Evolutionary conservation across 2,888 invertebrate species (phyloP), one percentile per base, ranked within the genome.

Genomic region (Phyto melanocephala): DNA sequence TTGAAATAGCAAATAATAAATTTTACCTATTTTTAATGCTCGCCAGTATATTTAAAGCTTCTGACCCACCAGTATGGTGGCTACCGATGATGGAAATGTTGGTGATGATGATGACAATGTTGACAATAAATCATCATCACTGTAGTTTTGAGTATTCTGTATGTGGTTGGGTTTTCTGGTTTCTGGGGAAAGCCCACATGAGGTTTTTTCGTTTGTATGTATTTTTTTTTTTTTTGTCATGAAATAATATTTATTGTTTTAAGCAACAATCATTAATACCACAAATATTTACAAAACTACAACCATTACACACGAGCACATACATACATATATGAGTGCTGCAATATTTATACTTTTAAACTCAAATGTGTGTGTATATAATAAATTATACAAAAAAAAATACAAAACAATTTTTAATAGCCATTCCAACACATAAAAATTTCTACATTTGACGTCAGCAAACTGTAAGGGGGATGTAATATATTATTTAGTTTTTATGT

Each of bases 231-330:
- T 15, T 15, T n/a, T 42, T 56, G 47, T 56, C 24, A 56, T 35
- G 15, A 35, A 75, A 79, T 47, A 76, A 76, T 76, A 82, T 82
- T 82, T 82, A 82, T 82, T 82, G 71, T 76, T 82, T 33, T 20
- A 75, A 68, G 81, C 62, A 75, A 80, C 78, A 84, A 67, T 75
- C 65, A 71, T 81, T 67, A 45, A 58, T 70, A 68, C 63, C 80
- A 68, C 71, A 68, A 45, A 70, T 40, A 40, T 40, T 37, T 37
- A 60, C 40, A 60, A 33, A 24, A 10, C 22, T 4, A 50, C 6
- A 50, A 6, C 1, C 47, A 20, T n/a, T n/a, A 28, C 28, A 28
- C 28, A 28, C 6, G 28, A 28, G 6, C 28, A 28, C 28, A 28
- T 6, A 28, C 28, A 3, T 5, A 24, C 52, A 24, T n/a, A 52